These are phyloP conservation scores for Alauda arvensis DNA, from an alignment of 2,797 vertebrate genomes.

Conservation along the genomic window DNA sequence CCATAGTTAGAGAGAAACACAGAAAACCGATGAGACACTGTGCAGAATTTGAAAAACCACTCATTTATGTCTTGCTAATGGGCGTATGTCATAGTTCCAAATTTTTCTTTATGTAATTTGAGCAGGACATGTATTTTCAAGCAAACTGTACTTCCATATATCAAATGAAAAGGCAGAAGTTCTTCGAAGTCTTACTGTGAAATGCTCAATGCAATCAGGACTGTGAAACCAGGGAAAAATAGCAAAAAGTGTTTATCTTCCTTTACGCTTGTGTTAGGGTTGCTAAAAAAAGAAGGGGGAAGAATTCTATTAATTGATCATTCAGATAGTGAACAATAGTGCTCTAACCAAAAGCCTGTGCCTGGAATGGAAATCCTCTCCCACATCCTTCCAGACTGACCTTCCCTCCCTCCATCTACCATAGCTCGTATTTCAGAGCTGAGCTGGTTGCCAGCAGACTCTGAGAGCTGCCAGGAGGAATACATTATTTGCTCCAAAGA, in stretches of 20 bases:
- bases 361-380: constrained; percentile 32
- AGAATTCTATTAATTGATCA: neutral
- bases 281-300: neutral
- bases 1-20: neutral
- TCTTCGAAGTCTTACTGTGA: neutral
- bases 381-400: neutral
- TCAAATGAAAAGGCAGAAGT: neutral
- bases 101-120: neutral
- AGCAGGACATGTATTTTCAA: neutral
- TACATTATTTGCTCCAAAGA: neutral
- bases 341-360: constrained; percentile 5
- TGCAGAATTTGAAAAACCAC: neutral
- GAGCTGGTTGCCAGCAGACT: neutral
- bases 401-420: constrained; percentile 10
- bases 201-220: neutral
- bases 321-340: neutral
- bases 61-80: neutral
- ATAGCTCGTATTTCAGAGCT: constrained; percentile 39
- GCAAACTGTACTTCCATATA: neutral
- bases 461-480: constrained; percentile 4
- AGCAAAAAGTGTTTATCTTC: neutral
- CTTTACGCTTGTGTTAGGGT: neutral
- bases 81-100: neutral
- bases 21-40: neutral
- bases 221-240: neutral